Evolutionary conservation across 2,113 vertebrate genomes (phyloP).

Genomic region (Prietella phreatophila): DNA sequence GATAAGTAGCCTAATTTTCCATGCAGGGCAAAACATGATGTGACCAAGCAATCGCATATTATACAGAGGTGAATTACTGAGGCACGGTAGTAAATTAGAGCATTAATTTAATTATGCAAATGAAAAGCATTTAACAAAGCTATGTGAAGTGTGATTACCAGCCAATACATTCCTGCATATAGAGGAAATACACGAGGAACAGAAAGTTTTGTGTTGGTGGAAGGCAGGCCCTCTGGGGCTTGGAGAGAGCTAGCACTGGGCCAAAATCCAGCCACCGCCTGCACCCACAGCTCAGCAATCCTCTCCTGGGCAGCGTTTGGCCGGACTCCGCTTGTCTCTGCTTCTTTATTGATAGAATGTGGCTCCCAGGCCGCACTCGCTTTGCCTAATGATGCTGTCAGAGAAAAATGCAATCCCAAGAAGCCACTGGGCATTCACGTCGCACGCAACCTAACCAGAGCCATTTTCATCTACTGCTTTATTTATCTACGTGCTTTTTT

Average conservation of each 20-base stretch:
- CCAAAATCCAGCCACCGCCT: conserved; percentile 46
- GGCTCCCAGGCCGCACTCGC: conserved; percentile 48
- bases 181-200: conserved; percentile 27
- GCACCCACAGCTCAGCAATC: conserved; percentile 52
- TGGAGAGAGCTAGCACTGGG: conserved; percentile 32
- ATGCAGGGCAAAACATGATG: neutral
- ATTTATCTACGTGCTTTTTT: conserved; percentile 30
- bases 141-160: neutral
- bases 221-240: conserved; percentile 43
- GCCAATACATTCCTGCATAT: neutral
- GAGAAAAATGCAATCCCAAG: conserved; percentile 62
- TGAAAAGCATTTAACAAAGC: neutral
- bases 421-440: conserved; percentile 48
- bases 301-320: conserved; percentile 53
- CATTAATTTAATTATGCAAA: conserved; percentile 4
- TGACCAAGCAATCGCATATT: neutral
- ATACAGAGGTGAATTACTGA: neutral
- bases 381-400: conserved; percentile 65
- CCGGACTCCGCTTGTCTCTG: conserved; percentile 49
- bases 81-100: neutral
- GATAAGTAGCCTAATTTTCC: neutral
- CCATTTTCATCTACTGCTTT: conserved; percentile 52
- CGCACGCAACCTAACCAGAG: conserved; percentile 53
- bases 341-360: conserved; percentile 57
- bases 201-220: conserved; percentile 28